phyloP scores from a whole-genome alignment of 37 sponge, comb jelly and placozoan species.

The Axinella damicornis region DNA sequence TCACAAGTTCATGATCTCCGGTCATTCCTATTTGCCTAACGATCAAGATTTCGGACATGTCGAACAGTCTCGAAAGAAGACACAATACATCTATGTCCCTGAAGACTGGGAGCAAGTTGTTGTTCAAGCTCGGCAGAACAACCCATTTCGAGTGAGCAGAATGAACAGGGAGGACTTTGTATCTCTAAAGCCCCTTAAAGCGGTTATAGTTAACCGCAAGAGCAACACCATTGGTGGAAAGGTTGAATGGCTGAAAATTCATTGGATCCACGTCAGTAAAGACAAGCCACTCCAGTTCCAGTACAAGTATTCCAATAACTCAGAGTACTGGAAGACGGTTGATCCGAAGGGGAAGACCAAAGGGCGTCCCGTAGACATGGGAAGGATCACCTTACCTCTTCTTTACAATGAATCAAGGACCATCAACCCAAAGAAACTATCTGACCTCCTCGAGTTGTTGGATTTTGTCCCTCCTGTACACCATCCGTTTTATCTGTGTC shows the following conservation, averaged over 20 bases:
- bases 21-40: conserved; percentile 55
- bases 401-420: neutral
- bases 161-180: conserved; percentile 17
- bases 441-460: conserved; percentile 14
- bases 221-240: conserved; percentile 2
- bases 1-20: conserved; percentile 48
- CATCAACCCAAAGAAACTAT: conserved; percentile 8
- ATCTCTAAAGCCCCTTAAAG: neutral
- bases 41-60: conserved; percentile 32
- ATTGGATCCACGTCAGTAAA: conserved; percentile 10
- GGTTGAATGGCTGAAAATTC: conserved; percentile 31
- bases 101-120: conserved; percentile 37
- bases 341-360: conserved; percentile 2
- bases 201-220: no score
- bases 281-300: conserved; percentile 7
- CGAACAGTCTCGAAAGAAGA: conserved; percentile 5
- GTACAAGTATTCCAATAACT: conserved; percentile 20
- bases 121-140: neutral
- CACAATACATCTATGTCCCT: conserved; percentile 38
- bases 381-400: neutral
- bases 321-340: conserved; percentile 19
- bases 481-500: conserved; percentile 1
- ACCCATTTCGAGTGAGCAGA: neutral
- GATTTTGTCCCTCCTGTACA: conserved; percentile 24
- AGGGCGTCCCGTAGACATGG: conserved; percentile 9